Base-by-base conservation (phyloP, 2,888 invertebrate genomes). In the Ecliptopera silaceata region DNA sequence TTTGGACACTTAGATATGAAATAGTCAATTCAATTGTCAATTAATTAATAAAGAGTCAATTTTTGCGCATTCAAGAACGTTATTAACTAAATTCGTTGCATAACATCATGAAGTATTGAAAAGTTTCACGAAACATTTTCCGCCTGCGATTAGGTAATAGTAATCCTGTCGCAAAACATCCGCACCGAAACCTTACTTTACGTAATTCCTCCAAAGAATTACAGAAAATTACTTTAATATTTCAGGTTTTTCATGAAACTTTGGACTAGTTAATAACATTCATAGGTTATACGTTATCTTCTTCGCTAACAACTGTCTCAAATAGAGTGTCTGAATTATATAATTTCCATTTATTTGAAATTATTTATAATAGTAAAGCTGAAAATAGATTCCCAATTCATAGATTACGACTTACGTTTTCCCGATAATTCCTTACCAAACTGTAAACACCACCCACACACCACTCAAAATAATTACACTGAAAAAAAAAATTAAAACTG, bases 151-250 rank as follows among this genome's bases (percentile, higher is more conserved):
- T 36, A 36, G 36, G 36, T 36, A 36, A 36, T 8, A 13, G 15
- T 10, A 20, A 32, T 13, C 36, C 29, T 17, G 48, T 41, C n/a
- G 36, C 17, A 29, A 29, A 38, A 34, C 12, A 38, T 26, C 17
- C 34, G 36, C 36, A 26, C 32, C 17, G n/a, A 20, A 26, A n/a
- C 10, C 29, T 58, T 59, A 54, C 50, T 59, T 59, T 59, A 59
- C 59, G 58, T 58, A 36, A 41, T 54, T 20, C 31, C 26, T 42
- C 50, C 41, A 41, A 36, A 36, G 6, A 3, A 15, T 34, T 12
- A 2, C 34, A 3, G 10, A 15, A 8, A 10, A 13, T 3, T 6
- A 6, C 12, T 5, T 0, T 6, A 36, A 15, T 10, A 8, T 36
- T 36, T 36, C 36, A 36, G 36, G 15, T 12, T 34, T 15, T 15